These are phyloP conservation scores for Pangasianodon hypophthalmus DNA, from an alignment of 2,113 vertebrate species.

Conservation along the genomic window DNA sequence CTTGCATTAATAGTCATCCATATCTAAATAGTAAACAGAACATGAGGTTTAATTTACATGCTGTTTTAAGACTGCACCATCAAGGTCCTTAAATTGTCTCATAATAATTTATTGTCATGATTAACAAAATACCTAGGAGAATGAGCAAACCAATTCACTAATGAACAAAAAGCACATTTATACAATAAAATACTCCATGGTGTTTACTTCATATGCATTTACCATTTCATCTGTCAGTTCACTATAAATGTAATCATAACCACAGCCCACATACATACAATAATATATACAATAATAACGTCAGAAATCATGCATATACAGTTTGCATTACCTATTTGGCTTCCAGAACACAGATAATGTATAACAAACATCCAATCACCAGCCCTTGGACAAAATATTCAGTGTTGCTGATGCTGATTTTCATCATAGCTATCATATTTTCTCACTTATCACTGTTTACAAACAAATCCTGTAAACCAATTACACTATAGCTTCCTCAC, in stretches of 20 bases:
- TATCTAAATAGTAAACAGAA: not conserved
- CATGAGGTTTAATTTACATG: not conserved
- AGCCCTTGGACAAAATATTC: not conserved
- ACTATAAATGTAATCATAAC: not conserved
- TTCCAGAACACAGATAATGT: not conserved
- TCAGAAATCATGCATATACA: not conserved
- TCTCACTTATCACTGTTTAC: not conserved
- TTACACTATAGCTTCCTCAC: not conserved
- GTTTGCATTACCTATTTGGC: not conserved
- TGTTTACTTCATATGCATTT: not conserved
- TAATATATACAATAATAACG: not conserved
- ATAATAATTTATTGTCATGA: not conserved
- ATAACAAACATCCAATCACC: not conserved
- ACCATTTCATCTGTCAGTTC: not conserved
- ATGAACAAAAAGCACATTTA: not conserved
- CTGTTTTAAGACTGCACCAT: not conserved
- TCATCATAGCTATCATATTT: not conserved
- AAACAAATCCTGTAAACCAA: not conserved
- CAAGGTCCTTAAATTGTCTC: not conserved
- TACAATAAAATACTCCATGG: not conserved
- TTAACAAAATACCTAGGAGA: not conserved
- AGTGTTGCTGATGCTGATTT: not conserved
- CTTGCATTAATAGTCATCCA: not conserved
- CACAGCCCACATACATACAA: not conserved
- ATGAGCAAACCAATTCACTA: not conserved